Evolutionary conservation across 2,113 vertebrate genomes (phyloP).

Genomic region (Nanorana parkeri): DNA sequence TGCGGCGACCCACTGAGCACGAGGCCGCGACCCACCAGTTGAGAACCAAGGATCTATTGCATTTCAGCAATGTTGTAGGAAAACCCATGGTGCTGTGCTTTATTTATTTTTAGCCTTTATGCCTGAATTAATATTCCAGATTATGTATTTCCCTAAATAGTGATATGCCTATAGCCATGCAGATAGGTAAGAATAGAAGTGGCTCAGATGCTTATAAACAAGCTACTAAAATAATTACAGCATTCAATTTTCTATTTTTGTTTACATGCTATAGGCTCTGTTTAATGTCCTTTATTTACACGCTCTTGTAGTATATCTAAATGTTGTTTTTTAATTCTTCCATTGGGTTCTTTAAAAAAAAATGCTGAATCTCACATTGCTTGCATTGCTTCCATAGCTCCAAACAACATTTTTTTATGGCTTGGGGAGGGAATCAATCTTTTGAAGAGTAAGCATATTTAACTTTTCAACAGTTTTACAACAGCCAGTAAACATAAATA

Average conservation of each 20-base stretch:
- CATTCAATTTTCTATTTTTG: conserved; percentile 15
- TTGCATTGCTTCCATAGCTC: conserved; percentile 28
- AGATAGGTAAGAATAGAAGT: too few relatives aligned
- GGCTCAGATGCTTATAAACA: background rate
- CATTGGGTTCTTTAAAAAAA: conserved; percentile 41
- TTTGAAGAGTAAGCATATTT: conserved; percentile 51
- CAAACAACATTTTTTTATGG: conserved; percentile 54
- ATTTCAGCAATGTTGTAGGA: too few relatives aligned
- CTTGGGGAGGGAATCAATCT: conserved; percentile 45
- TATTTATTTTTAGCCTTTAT: too few relatives aligned
- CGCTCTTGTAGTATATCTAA: conserved; percentile 16
- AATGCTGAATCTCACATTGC: conserved; percentile 41
- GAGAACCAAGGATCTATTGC: too few relatives aligned
- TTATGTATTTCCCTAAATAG: too few relatives aligned
- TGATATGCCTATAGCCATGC: too few relatives aligned
- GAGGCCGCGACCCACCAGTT: too few relatives aligned
- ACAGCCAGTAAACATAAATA: conserved; percentile 50
- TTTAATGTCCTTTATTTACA: conserved; percentile 26
- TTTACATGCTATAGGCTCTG: background rate
- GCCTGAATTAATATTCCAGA: too few relatives aligned
- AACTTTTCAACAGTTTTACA: conserved; percentile 48
- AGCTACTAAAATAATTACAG: background rate
- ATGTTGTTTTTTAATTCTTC: conserved; percentile 23
- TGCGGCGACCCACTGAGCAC: too few relatives aligned
- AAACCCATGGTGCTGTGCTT: too few relatives aligned